phyloP scores from a whole-genome alignment of 2,797 vertebrate species.

The Hyperoplus immaculatus region DNA sequence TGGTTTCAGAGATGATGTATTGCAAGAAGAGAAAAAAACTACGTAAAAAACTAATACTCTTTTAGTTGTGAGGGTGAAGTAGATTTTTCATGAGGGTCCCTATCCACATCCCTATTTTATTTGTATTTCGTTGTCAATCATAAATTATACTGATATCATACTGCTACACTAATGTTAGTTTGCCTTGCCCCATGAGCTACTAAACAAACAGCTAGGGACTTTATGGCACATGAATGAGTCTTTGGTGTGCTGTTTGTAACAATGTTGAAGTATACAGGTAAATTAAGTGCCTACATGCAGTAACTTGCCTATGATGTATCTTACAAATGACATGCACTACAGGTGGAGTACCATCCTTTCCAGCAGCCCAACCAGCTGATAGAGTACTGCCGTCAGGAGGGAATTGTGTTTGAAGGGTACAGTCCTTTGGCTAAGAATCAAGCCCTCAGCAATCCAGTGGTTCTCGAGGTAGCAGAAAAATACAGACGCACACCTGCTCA shows the following conservation, averaged over 20 bases:
- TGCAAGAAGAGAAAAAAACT: neutral
- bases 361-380: constrained; percentile 84
- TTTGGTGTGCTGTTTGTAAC: neutral
- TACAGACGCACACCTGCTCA: constrained; percentile 83
- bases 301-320: neutral
- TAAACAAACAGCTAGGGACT: too few species aligned
- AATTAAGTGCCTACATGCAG: neutral
- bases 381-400: constrained; percentile 82
- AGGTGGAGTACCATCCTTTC: constrained; percentile 89
- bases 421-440: constrained; percentile 87
- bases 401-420: constrained; percentile 87
- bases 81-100: neutral
- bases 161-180: neutral
- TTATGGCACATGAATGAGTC: neutral
- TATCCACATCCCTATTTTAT: too few species aligned
- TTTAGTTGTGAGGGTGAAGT: neutral
- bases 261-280: neutral
- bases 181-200: neutral
- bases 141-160: neutral
- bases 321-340: neutral
- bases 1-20: neutral
- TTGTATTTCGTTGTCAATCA: too few species aligned
- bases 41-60: neutral
- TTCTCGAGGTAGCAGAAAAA: constrained; percentile 83
- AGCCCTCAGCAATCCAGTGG: constrained; percentile 75